Conservation (phyloP, 2,113 vertebrate species). For the Burhinus oedicnemus region DNA sequence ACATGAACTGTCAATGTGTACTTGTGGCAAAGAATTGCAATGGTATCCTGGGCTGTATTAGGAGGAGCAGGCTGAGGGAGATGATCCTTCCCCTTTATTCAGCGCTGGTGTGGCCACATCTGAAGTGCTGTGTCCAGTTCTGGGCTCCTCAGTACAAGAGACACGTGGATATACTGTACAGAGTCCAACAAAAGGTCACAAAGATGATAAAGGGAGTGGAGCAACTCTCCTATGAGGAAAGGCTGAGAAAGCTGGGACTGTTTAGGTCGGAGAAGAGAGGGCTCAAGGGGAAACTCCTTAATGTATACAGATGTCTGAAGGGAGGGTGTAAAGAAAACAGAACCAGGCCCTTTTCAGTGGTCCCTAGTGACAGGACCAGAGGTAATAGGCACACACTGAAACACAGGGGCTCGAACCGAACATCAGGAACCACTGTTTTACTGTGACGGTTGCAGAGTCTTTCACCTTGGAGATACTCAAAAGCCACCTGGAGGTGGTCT, state of each 20-base stretch:
- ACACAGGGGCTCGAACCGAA: not conserved
- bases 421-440: not conserved
- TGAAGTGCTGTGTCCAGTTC: not conserved
- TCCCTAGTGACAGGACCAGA: not conserved
- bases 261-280: not conserved
- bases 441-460: not conserved
- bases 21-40: not conserved
- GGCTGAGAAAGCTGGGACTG: not conserved
- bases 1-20: not conserved
- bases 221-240: not conserved
- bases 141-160: not conserved
- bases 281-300: not conserved
- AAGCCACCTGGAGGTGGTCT: not conserved
- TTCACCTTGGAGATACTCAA: not conserved
- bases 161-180: not conserved
- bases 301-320: not conserved
- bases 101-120: not conserved
- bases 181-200: fast-evolving
- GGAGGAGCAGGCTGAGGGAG: not conserved
- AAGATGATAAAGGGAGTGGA: not conserved
- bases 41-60: not conserved
- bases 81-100: not conserved
- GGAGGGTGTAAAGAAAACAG: not conserved
- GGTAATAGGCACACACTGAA: not conserved
- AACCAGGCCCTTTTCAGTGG: not conserved